These are phyloP conservation scores for Thelaira solivaga DNA, from an alignment of 2,888 invertebrate genomes.

Conservation along the genomic window DNA sequence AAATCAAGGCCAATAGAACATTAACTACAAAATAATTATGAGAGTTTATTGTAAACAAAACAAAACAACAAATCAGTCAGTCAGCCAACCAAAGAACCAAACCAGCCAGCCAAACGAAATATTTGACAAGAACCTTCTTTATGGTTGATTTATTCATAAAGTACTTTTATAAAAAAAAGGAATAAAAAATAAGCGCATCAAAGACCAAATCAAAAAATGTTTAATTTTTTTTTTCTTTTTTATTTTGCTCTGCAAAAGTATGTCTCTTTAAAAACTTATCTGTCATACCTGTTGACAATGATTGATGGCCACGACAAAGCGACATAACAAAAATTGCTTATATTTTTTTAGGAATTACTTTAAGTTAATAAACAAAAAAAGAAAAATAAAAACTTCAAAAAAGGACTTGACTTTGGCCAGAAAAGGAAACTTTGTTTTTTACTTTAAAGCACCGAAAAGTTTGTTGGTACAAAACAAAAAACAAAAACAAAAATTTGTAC, in stretches of 20 bases:
- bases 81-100: no score
- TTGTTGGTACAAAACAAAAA: background rate
- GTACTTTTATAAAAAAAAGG: background rate
- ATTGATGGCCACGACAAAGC: slow-evolving; percentile 60
- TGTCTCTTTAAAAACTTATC: slow-evolving; percentile 62
- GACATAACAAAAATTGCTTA: slow-evolving; percentile 55
- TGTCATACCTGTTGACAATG: slow-evolving; percentile 63
- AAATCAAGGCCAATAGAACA: slow-evolving; percentile 57
- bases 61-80: no score
- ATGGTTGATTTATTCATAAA: slow-evolving; percentile 54
- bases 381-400: background rate
- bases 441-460: slow-evolving; percentile 9
- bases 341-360: background rate
- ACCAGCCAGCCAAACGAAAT: slow-evolving; percentile 3
- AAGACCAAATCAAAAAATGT: slow-evolving; percentile 44
- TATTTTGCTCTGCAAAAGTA: background rate
- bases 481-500: background rate
- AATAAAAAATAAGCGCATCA: slow-evolving; percentile 35
- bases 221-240: no score
- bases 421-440: slow-evolving; percentile 23
- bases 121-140: slow-evolving; percentile 32
- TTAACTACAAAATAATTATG: slow-evolving; percentile 44
- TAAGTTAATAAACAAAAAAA: background rate
- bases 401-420: slow-evolving; percentile 5
- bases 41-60: slow-evolving; percentile 11